phyloP scores from a whole-genome alignment of 2,888 invertebrate genomes.

The Hirtodrosophila duncani region DNA sequence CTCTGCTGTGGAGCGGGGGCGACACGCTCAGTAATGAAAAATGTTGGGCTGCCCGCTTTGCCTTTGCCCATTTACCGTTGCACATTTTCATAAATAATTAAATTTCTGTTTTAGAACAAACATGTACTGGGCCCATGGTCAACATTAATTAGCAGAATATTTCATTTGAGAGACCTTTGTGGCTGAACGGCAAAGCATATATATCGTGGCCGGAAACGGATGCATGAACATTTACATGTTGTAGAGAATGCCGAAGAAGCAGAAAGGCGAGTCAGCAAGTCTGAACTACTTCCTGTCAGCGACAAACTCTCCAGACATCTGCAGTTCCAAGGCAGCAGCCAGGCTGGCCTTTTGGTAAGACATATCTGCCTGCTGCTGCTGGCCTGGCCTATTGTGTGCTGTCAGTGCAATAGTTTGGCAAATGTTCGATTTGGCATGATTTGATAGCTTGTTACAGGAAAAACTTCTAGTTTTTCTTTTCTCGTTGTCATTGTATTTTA shows the following conservation, averaged over 20 bases:
- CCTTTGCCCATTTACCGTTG: slow-evolving; percentile 24
- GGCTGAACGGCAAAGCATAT: too few species aligned
- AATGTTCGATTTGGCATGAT: not conserved
- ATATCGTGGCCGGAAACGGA: slow-evolving; percentile 36
- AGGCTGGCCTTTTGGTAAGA: too few species aligned
- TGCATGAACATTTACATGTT: slow-evolving; percentile 52
- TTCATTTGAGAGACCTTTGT: slow-evolving; percentile 27
- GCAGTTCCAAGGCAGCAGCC: too few species aligned
- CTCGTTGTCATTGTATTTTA: not conserved
- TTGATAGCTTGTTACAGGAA: too few species aligned
- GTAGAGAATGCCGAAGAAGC: slow-evolving; percentile 19
- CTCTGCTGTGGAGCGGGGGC: slow-evolving; percentile 11
- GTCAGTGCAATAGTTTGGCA: too few species aligned
- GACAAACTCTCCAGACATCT: not conserved
- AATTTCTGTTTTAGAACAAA: slow-evolving; percentile 34
- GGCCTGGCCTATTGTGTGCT: not conserved
- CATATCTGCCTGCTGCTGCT: slow-evolving; percentile 5
- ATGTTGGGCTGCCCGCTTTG: slow-evolving; percentile 33
- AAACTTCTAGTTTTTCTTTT: slow-evolving; percentile 8
- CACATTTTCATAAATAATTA: slow-evolving; percentile 70
- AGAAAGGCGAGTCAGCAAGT: too few species aligned
- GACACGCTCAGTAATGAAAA: slow-evolving; percentile 55
- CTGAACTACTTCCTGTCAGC: not conserved
- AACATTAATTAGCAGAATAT: slow-evolving; percentile 55
- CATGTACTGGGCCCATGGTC: slow-evolving; percentile 51